These are phyloP conservation scores for Tadarida brasiliensis DNA, from an alignment of 2,797 vertebrate genomes.

Conservation along the genomic window DNA sequence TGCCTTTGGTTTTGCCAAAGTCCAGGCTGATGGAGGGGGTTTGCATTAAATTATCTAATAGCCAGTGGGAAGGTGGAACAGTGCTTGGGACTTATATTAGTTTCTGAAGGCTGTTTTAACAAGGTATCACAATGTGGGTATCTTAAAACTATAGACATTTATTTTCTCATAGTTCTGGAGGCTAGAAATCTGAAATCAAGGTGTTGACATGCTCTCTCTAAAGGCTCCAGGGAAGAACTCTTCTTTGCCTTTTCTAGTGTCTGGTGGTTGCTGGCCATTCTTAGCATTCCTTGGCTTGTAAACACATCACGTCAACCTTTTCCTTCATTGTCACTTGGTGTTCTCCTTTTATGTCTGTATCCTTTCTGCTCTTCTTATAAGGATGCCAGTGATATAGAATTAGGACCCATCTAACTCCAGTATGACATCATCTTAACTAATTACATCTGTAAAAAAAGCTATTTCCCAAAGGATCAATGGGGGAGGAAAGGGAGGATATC, in stretches of 20 bases:
- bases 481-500: too few species aligned
- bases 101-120: background rate
- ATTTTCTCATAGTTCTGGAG: background rate
- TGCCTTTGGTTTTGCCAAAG: background rate
- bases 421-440: background rate
- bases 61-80: background rate
- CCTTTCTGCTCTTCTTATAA: background rate
- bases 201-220: background rate
- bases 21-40: background rate
- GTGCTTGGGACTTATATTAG: background rate
- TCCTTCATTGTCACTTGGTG: background rate
- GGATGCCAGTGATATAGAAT: background rate
- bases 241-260: background rate
- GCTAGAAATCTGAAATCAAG: background rate
- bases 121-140: background rate
- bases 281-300: background rate
- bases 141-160: background rate
- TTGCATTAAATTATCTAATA: background rate
- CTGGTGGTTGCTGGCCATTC: background rate
- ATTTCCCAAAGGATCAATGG: too few species aligned
- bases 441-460: background rate
- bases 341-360: background rate
- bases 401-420: background rate
- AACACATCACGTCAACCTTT: background rate
- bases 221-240: background rate